Evolutionary conservation across 2,888 invertebrate genomes (phyloP), one percentile per base, ranked within the genome.

Genomic region (Silvanus unidentatus): DNA sequence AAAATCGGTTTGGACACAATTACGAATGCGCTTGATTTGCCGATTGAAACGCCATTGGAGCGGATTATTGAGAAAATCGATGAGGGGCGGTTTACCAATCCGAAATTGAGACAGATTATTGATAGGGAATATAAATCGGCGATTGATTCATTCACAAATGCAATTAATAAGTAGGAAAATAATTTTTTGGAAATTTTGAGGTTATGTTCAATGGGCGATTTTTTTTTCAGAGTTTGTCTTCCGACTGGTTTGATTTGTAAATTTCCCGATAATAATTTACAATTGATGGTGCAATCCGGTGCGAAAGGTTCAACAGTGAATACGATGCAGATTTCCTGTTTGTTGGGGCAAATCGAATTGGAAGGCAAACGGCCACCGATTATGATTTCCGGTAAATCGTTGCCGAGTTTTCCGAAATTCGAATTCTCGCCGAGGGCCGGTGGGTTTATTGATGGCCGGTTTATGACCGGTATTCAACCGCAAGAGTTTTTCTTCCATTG

Each of bases 401-500:
- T 99, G 16, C 99, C 99, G 0, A 92, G 95, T 62, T 99, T 98
- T 67, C 78, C 81, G 1, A 80, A 87, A 0, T 94, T 88, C 60
- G 95, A 97, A 61, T 80, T 87, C 6, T 81, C 88, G 0, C 95
- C 97, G 0, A 77, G 91, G 64, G 91, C 97, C 0, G 96, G 99
- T 6, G 99, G 99, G 1, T 99, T 95, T 66, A 91, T 99, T 43
- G 91, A 91, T 57, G 93, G 94, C 0, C 81, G 99, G 8, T 99
- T 99, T 67, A 84, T 98, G 82, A 97, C 98, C 0, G 99, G 99
- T n/a, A 93, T 99, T 58, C 83, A 89, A 63, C 96, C 97, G 0
- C 96, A 95, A 72, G 98, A 99, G 66, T 96, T 96, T 69, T 99
- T 96, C 75, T 98, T 97, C 74, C 98, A 99, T 78, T 98, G 98